These are phyloP conservation scores for Volucella inflata DNA, from an alignment of 2,888 invertebrate genomes.

Conservation along the genomic window DNA sequence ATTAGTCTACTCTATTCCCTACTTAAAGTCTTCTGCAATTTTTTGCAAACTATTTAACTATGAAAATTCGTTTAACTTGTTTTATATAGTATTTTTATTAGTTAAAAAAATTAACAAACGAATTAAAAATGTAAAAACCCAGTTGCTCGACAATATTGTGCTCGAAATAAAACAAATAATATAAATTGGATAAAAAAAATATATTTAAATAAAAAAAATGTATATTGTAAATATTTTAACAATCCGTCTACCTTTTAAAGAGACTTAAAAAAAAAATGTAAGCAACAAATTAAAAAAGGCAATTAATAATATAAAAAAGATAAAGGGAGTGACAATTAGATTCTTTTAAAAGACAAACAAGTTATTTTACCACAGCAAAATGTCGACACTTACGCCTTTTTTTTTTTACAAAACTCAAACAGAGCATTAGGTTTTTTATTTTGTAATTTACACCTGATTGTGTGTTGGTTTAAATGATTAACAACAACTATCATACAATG, in stretches of 20 bases:
- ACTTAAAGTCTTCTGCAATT: too few species aligned
- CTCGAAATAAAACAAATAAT: slow-evolving; percentile 2
- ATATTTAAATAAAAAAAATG: slow-evolving; percentile 19
- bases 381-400: too few species aligned
- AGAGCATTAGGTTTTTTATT: too few species aligned
- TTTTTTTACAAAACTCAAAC: too few species aligned
- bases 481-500: neutral
- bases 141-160: too few species aligned
- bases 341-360: neutral
- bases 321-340: neutral
- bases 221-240: slow-evolving; percentile 56
- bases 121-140: slow-evolving; percentile 5
- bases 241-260: slow-evolving; percentile 66
- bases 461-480: neutral
- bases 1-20: too few species aligned
- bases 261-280: slow-evolving; percentile 47
- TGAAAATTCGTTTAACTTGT: too few species aligned
- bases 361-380: too few species aligned
- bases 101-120: neutral
- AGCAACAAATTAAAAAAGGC: slow-evolving; percentile 5
- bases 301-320: slow-evolving; percentile 15
- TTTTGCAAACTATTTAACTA: too few species aligned
- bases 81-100: too few species aligned
- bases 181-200: slow-evolving; percentile 19
- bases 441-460: too few species aligned